Percentiles rank a stretch among this genome's conserved stretches.
Evolutionary conservation across 2,797 vertebrate genomes (phyloP).

Genomic region (Thamnophis elegans): DNA sequence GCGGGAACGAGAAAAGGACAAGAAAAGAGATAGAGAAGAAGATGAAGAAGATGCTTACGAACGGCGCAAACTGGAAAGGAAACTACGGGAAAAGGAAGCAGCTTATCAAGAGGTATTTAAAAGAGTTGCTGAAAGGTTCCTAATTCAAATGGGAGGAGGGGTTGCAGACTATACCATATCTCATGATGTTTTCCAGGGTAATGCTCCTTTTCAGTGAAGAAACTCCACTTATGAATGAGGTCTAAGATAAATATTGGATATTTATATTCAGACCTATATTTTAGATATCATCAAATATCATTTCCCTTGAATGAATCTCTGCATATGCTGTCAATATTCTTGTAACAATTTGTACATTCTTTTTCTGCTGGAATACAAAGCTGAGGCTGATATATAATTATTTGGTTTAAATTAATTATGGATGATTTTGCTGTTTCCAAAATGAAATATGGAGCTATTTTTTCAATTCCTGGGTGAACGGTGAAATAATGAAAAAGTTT

Average conservation of each 20-base stretch:
- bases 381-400: not conserved
- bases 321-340: not conserved
- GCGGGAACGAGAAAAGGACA: constrained; percentile 88
- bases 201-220: not conserved
- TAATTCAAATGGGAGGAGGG: not conserved
- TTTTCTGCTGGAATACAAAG: not conserved
- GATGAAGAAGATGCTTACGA: constrained; percentile 97
- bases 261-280: not conserved
- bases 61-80: constrained; percentile 92
- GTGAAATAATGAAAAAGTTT: not conserved
- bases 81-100: constrained; percentile 94
- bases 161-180: not conserved
- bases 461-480: not conserved
- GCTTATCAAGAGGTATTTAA: constrained; percentile 93
- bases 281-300: not conserved
- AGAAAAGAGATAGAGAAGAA: constrained; percentile 92
- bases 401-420: not conserved
- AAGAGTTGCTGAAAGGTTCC: not conserved
- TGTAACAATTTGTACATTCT: not conserved
- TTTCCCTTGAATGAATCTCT: not conserved
- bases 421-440: not conserved
- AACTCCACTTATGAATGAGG: not conserved
- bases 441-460: not conserved
- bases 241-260: not conserved
- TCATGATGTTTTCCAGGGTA: not conserved